Evolutionary conservation across 2,888 invertebrate genomes (phyloP), one percentile per base, ranked within the genome.

Genomic region (Caenorhabditis zanzibari): DNA sequence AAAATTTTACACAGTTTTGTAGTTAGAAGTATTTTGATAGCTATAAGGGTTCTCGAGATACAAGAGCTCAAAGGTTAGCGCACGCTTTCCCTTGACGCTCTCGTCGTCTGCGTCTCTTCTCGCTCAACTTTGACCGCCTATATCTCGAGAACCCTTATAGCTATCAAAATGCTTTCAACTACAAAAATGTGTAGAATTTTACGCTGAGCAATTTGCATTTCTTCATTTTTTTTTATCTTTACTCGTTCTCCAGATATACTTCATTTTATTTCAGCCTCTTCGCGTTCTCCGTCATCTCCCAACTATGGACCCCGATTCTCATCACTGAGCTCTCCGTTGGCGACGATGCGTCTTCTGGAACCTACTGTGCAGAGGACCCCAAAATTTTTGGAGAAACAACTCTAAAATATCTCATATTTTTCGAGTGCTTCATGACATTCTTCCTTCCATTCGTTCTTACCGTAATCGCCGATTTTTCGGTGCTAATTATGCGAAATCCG

Each of bases 391-490:
- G 79, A 12, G 63, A 79, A 14, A 79, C 76, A 0, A 72, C 73
- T n/a, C 63, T 88, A 47, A 83, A 85, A 66, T 71, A 72, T 54
- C 63, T 88, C 63, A 85, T 84, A 41, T 74, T 88, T n/a, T 83
- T 76, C 69, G 86, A 88, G 49, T 86, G 83, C n/a, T 49, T 86
- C 16, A 61, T 86, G 68, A 88, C 88, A 19, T 88, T 86, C 76
- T 84, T 85, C 75, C 64, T 88, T 3, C 88, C 88, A 7, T 85
- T 88, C 41, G 75, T 84, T 19, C 77, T 88, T 5, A 88, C 88
- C 0, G 85, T 86, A 24, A 63, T 88, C 52, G 82, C 82, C 24
- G 88, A 88, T 54, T 82, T 88, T 64, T 83, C 86, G 6, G 88
- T 88, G 41, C 61, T 87, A 2, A 68, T 87, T 10, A 71, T 86